Evolutionary conservation across 2,888 invertebrate species (phyloP), one percentile per base, ranked within the genome.

Genomic region (Nysson spinosus): DNA sequence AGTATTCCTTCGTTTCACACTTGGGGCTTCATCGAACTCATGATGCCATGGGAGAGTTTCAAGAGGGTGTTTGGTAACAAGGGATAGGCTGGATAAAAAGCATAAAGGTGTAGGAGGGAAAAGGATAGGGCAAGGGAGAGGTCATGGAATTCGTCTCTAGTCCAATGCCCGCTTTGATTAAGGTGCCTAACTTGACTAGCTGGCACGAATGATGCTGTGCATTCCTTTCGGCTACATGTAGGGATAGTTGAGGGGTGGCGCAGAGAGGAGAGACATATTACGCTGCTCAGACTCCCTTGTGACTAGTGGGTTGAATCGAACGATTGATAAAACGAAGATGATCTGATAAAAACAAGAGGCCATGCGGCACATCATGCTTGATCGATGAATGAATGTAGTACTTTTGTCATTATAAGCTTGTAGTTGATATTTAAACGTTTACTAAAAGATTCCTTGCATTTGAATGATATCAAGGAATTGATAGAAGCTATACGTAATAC

Each of bases 11-110:
- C n/a, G n/a, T n/a, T n/a, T n/a, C n/a, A n/a, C n/a, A n/a, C n/a
- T n/a, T n/a, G n/a, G n/a, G n/a, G n/a, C n/a, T 75, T 72, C 66
- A 35, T 66, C 66, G 66, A 70, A 65, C 75, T 28, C 52, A 20
- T 26, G n/a, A 6, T 37, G 22, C 65, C 55, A 43, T 39, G 49
- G 58, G 39, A 42, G 43, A 30, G 24, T 46, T 16, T 11, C 55
- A 16, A 24, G 49, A 44, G 55, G 57, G 52, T 47, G 50, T 69
- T 57, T 32, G 42, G 52, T 57, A 55, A 57, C 51, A 61, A 74
- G 51, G 55, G 17, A 35, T 47, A 49, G 49, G 34, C 35, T 14
- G 22, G 51, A 20, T 26, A 12, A 47, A 16, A 40, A 42, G 12
- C 11, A 7, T 12, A 17, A 12, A 34, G 54, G 9, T 22, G 39